Base-by-base conservation (phyloP, 1,140 invertebrate genomes). In the Uloborus diversus region DNA sequence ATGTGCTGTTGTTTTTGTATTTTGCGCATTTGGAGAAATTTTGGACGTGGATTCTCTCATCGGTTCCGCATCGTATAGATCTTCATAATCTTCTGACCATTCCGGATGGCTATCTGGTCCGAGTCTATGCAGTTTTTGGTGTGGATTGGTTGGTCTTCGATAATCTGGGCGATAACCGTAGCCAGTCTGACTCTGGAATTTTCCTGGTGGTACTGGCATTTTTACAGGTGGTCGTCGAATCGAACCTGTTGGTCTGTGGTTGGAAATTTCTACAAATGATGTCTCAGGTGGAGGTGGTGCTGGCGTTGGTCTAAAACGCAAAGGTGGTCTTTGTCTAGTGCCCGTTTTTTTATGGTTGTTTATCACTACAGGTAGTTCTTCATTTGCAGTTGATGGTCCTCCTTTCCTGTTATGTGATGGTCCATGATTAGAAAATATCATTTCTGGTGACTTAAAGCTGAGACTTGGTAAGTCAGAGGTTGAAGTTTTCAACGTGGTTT, bases 381-480 rank as follows among this genome's bases (percentile, higher is more conserved):
- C 25, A n/a, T 68, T 53, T 35, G 13, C 17, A 14, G 33, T 23
- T 51, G 4, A 20, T 20, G 51, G n/a, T 2, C 47, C 28, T 30
- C 47, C 35, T 17, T 66, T 78, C 3, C 51, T 28, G n/a, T 23
- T 68, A 11, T 20, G 11, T 3, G 11, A 27, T 49, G 76, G 76
- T 3, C 76, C 64, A 33, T 79, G 76, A 49, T 79, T 79, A 0
- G 76, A 79, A 35, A 79, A 79, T 69, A 79, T 79, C 14, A 79
- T 61, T 27, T 68, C 64, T 17, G 76, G 64, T 9, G 53, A n/a
- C 20, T 69, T 7, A 25, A 64, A 62, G 17, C 53, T 80, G 14
- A 71, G 56, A 14, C n/a, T 35, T n/a, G 65, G 56, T 27, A 53
- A 59, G 4, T 33, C 11, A 47, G 14, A n/a, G 17, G 42, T 28